Conservation (phyloP, 1,140 invertebrate genomes). For the Heliothis virescens region DNA sequence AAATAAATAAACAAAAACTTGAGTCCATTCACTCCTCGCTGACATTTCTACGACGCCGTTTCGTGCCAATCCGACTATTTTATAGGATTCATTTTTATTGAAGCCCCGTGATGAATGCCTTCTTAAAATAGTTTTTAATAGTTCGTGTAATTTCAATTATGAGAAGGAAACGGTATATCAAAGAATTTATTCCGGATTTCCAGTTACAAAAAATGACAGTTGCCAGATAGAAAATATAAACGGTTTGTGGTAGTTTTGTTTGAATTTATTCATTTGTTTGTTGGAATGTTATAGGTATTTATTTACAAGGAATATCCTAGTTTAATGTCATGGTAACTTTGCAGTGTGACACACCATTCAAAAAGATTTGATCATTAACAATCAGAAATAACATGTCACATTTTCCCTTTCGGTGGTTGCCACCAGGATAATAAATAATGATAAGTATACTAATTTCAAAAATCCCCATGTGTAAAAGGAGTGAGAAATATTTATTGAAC, state of each 20-base stretch:
- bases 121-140: slow-evolving; percentile 43
- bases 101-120: slow-evolving; percentile 48
- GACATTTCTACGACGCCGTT: slow-evolving; percentile 76
- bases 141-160: slow-evolving; percentile 39
- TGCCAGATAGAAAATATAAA: slow-evolving; percentile 29
- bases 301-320: no score
- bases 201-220: slow-evolving; percentile 29
- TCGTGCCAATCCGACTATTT: slow-evolving; percentile 76
- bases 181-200: slow-evolving; percentile 23
- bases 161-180: slow-evolving; percentile 32
- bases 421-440: background rate
- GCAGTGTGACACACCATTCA: background rate
- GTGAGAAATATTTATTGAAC: background rate
- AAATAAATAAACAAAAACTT: slow-evolving; percentile 79
- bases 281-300: no score
- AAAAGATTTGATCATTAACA: background rate
- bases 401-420: background rate
- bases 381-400: background rate
- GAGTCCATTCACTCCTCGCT: slow-evolving; percentile 80
- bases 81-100: slow-evolving; percentile 62
- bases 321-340: background rate
- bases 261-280: background rate
- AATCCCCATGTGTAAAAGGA: background rate
- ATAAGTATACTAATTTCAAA: background rate
- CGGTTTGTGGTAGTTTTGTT: background rate